Percentiles rank a stretch among this genome's conserved stretches.
These are phyloP conservation scores for Pseudorectes ferrugineus DNA, from an alignment of 2,113 vertebrate species.

Conservation along the genomic window DNA sequence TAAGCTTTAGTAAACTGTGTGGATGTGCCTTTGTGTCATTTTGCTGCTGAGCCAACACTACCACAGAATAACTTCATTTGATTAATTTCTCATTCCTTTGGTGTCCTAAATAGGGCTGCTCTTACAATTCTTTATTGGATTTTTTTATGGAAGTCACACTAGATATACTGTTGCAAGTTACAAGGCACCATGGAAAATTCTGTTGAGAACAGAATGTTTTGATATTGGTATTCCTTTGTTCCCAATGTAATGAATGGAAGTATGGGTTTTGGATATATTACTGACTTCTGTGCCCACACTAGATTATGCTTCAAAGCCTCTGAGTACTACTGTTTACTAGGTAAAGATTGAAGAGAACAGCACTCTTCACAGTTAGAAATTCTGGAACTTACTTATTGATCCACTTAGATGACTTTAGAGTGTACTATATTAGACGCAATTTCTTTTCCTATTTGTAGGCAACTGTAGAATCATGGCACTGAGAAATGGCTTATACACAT, in stretches of 20 bases:
- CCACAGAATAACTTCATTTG: background rate
- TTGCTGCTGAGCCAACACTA: conserved; percentile 6
- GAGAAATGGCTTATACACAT: background rate
- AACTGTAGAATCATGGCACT: background rate
- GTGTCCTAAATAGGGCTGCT: background rate
- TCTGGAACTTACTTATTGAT: background rate
- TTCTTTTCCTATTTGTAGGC: background rate
- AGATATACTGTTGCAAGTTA: background rate
- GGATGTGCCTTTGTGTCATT: background rate
- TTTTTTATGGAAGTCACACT: background rate
- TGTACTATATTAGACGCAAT: background rate
- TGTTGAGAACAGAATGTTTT: background rate
- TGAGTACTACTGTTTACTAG: background rate
- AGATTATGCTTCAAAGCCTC: background rate
- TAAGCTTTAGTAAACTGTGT: background rate
- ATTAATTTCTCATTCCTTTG: background rate
- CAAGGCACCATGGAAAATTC: background rate
- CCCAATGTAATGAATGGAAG: background rate
- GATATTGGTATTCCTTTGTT: background rate
- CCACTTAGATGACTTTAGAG: background rate
- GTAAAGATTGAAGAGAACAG: background rate
- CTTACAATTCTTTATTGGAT: background rate
- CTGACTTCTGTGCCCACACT: background rate
- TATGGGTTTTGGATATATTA: background rate
- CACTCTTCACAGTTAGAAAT: background rate